These are phyloP conservation scores for Diprion similis DNA, from an alignment of 1,140 invertebrate genomes.

Conservation along the genomic window DNA sequence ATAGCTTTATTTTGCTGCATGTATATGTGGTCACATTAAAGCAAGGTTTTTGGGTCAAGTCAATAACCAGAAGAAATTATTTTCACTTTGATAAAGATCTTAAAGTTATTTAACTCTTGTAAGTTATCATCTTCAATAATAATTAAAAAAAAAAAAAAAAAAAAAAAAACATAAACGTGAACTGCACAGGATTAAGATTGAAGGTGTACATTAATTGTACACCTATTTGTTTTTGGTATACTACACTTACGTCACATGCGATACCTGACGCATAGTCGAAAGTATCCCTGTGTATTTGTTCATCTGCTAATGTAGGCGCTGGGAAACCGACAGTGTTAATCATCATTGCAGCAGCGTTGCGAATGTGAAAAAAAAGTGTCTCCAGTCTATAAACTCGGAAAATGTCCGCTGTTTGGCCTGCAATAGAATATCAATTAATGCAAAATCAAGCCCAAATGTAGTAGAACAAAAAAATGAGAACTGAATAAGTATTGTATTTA, in stretches of 20 bases:
- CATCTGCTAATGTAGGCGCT: conserved; percentile 50
- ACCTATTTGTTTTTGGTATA: background rate
- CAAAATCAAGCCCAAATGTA: conserved; percentile 15
- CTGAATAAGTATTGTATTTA: conserved; percentile 10
- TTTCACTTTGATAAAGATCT: too few species aligned
- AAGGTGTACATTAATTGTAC: too few species aligned
- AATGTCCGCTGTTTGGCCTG: conserved; percentile 34
- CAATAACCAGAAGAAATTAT: too few species aligned
- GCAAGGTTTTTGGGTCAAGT: too few species aligned
- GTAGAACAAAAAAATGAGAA: too few species aligned
- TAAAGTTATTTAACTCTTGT: too few species aligned
- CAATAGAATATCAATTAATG: conserved; percentile 16
- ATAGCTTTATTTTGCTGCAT: too few species aligned
- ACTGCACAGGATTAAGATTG: too few species aligned
- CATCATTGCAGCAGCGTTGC: conserved; percentile 46
- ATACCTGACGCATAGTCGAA: conserved; percentile 58
- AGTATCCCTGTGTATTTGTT: conserved; percentile 61
- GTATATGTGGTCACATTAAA: too few species aligned
- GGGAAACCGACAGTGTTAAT: conserved; percentile 44
- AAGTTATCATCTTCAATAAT: too few species aligned
- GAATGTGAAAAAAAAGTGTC: conserved; percentile 57
- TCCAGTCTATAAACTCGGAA: conserved; percentile 66
- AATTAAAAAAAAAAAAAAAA: too few species aligned
- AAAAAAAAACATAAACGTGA: too few species aligned
- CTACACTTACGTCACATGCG: conserved; percentile 59